Percentiles rank a stretch among this genome's conserved stretches.
Evolutionary conservation across 2,113 vertebrate species (phyloP).

Genomic region (Hassar affinis): DNA sequence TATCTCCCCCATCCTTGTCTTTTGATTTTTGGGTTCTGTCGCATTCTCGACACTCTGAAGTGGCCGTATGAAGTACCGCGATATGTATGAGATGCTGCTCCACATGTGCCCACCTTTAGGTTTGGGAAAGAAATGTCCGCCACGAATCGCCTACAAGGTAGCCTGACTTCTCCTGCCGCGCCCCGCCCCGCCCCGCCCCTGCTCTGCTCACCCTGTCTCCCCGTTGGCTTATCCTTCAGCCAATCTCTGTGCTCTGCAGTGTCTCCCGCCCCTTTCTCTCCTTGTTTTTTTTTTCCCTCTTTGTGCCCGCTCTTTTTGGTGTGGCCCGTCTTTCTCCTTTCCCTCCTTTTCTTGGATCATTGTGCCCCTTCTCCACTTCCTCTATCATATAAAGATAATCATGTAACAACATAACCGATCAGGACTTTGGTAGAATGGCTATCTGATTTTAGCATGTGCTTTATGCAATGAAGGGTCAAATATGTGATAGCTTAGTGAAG

Average conservation of each 20-base stretch:
- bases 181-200: conserved; percentile 44
- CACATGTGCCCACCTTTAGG: conserved; percentile 99
- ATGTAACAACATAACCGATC: conserved; percentile 1
- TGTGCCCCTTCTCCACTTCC: conserved; percentile 27
- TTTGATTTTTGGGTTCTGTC: conserved; percentile 57
- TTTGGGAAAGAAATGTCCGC: conserved; percentile 98
- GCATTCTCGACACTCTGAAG: conserved; percentile 73
- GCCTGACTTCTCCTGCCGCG: conserved; percentile 64
- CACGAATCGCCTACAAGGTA: conserved; percentile 98
- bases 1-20: conserved; percentile 64
- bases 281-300: conserved; percentile 17
- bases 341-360: conserved; percentile 23
- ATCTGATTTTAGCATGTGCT: background rate
- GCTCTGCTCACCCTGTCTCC: conserved; percentile 56
- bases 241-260: conserved; percentile 68
- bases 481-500: background rate
- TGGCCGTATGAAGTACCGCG: conserved; percentile 97
- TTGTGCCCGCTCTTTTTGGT: conserved; percentile 60
- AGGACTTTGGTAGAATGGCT: background rate
- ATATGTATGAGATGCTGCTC: conserved; percentile 99
- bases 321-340: conserved; percentile 46
- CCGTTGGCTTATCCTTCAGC: conserved; percentile 63
- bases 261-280: conserved; percentile 52
- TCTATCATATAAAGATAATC: conserved; percentile 31
- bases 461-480: background rate